phyloP scores from a whole-genome alignment of 2,888 invertebrate genomes.

The Tolmerus cingulatus region DNA sequence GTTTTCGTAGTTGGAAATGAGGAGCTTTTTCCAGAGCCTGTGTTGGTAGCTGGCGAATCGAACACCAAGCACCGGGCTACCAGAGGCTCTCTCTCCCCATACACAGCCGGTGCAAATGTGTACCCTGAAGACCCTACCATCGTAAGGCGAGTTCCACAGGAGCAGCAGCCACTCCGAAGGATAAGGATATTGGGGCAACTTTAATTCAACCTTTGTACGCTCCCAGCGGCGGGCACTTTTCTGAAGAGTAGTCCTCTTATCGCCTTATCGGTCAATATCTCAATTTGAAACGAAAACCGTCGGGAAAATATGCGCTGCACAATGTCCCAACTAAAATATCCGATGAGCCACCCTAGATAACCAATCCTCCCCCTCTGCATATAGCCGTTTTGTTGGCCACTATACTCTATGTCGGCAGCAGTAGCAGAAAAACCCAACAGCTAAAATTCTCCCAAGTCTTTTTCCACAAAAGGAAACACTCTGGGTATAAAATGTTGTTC shows the following conservation, averaged over 20 bases:
- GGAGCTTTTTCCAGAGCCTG: constrained; percentile 1
- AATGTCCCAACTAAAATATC: neutral
- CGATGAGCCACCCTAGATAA: neutral
- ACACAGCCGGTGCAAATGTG: neutral
- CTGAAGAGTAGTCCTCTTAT: neutral
- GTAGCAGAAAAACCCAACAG: neutral
- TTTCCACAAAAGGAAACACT: neutral
- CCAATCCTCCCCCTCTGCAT: neutral
- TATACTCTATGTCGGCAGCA: neutral
- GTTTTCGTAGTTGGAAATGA: constrained; percentile 11
- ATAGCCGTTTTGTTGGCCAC: neutral
- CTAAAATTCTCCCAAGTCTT: neutral
- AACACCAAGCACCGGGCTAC: neutral
- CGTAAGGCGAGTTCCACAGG: neutral
- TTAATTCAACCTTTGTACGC: constrained; percentile 20
- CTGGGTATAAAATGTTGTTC: neutral
- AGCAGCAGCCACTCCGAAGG: neutral
- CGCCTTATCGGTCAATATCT: constrained; percentile 19
- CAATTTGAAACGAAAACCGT: neutral
- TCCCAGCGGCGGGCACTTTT: neutral
- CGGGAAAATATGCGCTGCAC: neutral
- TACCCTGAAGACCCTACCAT: neutral
- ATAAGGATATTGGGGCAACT: neutral
- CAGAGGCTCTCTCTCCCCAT: neutral
- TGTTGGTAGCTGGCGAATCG: constrained; percentile 1